These are phyloP conservation scores for Drosophila littoralis DNA, from an alignment of 1,140 invertebrate species.

Conservation along the genomic window DNA sequence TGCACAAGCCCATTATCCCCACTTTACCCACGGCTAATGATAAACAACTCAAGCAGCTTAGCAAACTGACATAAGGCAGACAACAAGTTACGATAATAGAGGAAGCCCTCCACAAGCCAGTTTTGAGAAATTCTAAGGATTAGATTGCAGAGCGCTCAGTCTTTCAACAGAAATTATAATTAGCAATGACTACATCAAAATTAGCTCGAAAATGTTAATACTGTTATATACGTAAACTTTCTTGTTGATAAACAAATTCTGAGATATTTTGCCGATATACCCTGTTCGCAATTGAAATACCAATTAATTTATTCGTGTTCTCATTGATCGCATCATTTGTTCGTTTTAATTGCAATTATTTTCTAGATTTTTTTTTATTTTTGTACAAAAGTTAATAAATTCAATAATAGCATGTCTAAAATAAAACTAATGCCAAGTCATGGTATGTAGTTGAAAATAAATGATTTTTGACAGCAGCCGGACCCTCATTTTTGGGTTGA, in stretches of 20 bases:
- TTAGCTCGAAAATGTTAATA: no score
- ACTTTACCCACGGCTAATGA: not conserved
- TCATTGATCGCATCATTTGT: conserved; percentile 15
- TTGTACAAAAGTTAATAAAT: conserved; percentile 46
- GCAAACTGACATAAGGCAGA: not conserved
- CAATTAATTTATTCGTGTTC: conserved; percentile 10
- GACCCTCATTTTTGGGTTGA: conserved; percentile 5
- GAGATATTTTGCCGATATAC: not conserved
- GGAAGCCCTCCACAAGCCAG: not conserved
- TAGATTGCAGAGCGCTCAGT: no score
- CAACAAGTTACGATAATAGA: not conserved
- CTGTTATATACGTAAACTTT: no score
- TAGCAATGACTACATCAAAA: no score
- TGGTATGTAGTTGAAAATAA: conserved; percentile 19
- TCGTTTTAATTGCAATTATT: conserved; percentile 22
- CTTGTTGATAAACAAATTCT: no score
- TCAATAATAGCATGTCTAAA: conserved; percentile 45
- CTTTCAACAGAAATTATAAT: no score
- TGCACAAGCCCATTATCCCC: no score
- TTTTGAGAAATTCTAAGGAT: not conserved
- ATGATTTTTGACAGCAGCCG: conserved; percentile 8
- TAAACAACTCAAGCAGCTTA: conserved; percentile 10
- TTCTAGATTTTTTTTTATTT: conserved; percentile 18
- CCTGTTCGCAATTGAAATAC: not conserved
- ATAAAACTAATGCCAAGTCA: conserved; percentile 36